Evolutionary conservation across 1,140 invertebrate genomes (phyloP), one percentile per base, ranked within the genome.

Genomic region (Microplitis mediator): DNA sequence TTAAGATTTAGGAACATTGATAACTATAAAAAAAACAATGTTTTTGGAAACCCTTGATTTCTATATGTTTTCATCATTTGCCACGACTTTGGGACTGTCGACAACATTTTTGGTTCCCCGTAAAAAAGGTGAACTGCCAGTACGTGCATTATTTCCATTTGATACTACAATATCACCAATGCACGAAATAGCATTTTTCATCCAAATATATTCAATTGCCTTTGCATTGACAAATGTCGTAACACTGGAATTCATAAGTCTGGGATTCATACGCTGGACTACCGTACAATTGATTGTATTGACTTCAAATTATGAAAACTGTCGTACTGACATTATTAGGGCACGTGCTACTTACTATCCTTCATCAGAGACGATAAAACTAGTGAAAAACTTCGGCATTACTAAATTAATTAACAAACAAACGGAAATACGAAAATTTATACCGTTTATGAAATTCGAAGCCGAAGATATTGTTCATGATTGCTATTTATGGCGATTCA

Each of bases 91-190:
- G 2, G 68, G 63, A n/a, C 31, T 75, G 5, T 70, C 74, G 8
- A 23, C 72, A 16, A 60, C 72, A 34, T 68, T 75, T 64, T 69
- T 75, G n/a, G 74, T 75, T 8, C 74, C 72, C 2, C 69, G 67
- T 52, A 31, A 56, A 64, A 58, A 74, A n/a, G 72, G 71, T 6
- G 72, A 69, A 31, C 39, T 75, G 60, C 74, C 74, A n/a, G 69
- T 75, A 39, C 62, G 71, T 34, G 67, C 74, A 11, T 13, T 11
- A 31, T 75, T 65, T 70, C 74, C 71, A 4, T 72, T 75, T 35
- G 67, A 75, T 8, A 69, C 65, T 0, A 66, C 13, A 23, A 45
- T 35, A 45, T 75, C 54, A 35, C 74, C 74, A 58, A 69, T 64
- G 51, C 67, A 72, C 54, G 58, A 75, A 50, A 65, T 75, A 6